phyloP scores from a whole-genome alignment of 2,797 vertebrate species.

The Paedocypris micromegethes region DNA sequence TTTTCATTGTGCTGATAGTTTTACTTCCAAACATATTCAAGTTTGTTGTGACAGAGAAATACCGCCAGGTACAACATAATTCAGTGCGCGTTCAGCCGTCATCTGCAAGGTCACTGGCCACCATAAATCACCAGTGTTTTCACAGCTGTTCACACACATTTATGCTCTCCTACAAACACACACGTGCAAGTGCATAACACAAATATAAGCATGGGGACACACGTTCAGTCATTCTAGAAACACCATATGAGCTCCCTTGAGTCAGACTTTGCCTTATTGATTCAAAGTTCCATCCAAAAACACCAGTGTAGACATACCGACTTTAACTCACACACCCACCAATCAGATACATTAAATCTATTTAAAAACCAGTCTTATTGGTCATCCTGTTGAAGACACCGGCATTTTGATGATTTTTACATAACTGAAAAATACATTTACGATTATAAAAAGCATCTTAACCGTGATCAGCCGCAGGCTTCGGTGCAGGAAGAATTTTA shows the following conservation, averaged over 20 bases:
- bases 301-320: conserved; percentile 7
- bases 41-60: conserved; percentile 11
- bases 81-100: conserved; percentile 37
- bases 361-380: conserved; percentile 9
- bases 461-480: too few relatives aligned
- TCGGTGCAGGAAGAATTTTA: too few relatives aligned
- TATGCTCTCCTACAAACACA: neutral
- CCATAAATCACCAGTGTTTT: conserved; percentile 62
- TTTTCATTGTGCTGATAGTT: too few relatives aligned
- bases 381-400: conserved; percentile 6
- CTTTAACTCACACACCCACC: conserved; percentile 20
- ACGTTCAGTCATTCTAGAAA: conserved; percentile 11
- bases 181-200: neutral
- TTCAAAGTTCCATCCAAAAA: conserved; percentile 18
- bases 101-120: conserved; percentile 48
- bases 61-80: conserved; percentile 13
- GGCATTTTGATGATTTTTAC: conserved; percentile 7
- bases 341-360: conserved; percentile 11
- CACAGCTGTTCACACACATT: conserved; percentile 55
- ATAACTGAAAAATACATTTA: too few relatives aligned
- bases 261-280: conserved; percentile 5
- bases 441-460: too few relatives aligned
- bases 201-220: conserved; percentile 14
- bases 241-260: conserved; percentile 9
- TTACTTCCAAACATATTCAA: conserved; percentile 30